Evolutionary conservation across 2,113 vertebrate genomes (phyloP), one percentile per base, ranked within the genome.

Genomic region (Ascaphus truei): DNA sequence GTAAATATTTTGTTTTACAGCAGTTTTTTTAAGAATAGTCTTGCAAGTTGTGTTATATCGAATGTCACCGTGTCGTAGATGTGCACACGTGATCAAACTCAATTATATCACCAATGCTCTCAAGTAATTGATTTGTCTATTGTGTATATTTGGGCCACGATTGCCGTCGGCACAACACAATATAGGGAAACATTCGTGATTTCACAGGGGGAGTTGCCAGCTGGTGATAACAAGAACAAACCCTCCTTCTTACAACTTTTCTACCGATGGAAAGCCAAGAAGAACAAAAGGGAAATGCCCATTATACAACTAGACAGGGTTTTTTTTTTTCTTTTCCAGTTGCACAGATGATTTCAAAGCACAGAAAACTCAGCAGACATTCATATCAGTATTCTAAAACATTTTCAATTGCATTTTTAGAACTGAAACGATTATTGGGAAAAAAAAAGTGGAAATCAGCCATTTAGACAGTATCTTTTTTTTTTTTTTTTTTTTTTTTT

Each of bases 151-250:
- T 63, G 61, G 29, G 34, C 23, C 31, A 31, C 30, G 51, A 55
- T 55, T 66, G 53, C 36, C 36, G 26, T 41, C 55, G 50, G 55
- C 48, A 66, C 23, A 52, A 55, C 50, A 66, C 63, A 66, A 66
- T 30, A 30, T 13, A 36, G 12, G 34, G 18, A 66, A 51, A 55
- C 18, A 36, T 26, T 66, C 37, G 34, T 53, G 50, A 66, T 66
- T 66, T 66, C 63, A 66, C 63, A 66, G 63, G 34, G 41, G 63
- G 63, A 43, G 63, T 41, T 55, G 5, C 63, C 63, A 56, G 63
- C 50, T 66, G 63, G 63, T 66, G 36, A 55, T 37, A 66, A 55
- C 63, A 66, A 41, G 63, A 53, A 51, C 63, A 66, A 55, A 55
- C 50, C 52, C 37, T 36, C 52, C 63, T 16, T 39, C 48, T 66